Conservation (phyloP, 2,888 invertebrate species). For the Choristoneura rosaceana region DNA sequence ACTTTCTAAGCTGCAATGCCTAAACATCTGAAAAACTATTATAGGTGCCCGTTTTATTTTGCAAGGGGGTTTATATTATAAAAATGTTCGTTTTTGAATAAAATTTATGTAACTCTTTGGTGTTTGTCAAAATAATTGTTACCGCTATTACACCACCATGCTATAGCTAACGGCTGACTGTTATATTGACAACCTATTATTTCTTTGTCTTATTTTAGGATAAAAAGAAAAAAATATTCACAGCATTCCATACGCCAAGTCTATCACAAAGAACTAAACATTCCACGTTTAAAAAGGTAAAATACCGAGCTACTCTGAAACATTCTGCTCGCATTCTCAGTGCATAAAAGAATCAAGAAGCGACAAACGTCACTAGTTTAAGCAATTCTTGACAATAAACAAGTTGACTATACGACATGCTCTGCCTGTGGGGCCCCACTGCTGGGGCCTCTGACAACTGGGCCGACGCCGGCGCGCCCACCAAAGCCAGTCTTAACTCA, state of each 20-base stretch:
- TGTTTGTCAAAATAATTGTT: no score
- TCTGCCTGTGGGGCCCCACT: conserved; percentile 60
- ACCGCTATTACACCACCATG: neutral
- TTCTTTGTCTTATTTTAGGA: neutral
- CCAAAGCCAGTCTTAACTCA: conserved; percentile 49
- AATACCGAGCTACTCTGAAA: conserved; percentile 1
- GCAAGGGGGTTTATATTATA: no score
- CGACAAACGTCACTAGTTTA: conserved; percentile 49
- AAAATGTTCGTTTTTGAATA: no score
- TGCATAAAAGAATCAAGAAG: conserved; percentile 39
- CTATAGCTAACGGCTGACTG: neutral
- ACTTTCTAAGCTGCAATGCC: no score
- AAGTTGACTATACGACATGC: conserved; percentile 65
- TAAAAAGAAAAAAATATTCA: neutral
- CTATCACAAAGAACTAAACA: conserved; percentile 4
- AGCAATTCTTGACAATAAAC: conserved; percentile 70
- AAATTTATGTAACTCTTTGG: no score
- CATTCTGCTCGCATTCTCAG: conserved; percentile 14
- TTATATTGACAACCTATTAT: neutral
- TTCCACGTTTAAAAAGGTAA: conserved; percentile 16
- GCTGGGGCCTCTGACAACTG: conserved; percentile 60
- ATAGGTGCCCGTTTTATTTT: no score
- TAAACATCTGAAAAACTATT: no score
- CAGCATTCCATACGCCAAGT: neutral
- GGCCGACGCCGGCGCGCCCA: conserved; percentile 42